Percentiles rank a stretch among this genome's conserved stretches.
phyloP scores from a whole-genome alignment of 2,888 invertebrate species.

The Icerya purchasi region DNA sequence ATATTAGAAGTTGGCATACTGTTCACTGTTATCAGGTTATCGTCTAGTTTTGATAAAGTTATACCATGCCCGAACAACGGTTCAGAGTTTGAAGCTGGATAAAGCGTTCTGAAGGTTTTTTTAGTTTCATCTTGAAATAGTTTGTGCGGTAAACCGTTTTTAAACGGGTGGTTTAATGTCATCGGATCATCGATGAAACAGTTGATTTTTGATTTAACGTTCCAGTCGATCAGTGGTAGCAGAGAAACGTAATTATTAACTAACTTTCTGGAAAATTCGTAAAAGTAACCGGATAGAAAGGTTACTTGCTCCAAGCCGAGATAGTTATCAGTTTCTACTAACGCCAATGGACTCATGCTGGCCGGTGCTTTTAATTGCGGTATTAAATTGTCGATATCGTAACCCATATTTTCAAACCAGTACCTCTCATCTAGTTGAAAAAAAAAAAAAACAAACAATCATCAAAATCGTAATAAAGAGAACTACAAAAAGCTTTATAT shows the following conservation, averaged over 20 bases:
- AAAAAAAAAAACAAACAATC: too few relatives aligned
- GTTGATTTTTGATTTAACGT: constrained; percentile 8
- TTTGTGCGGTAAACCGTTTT: constrained; percentile 12
- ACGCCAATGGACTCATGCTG: constrained; percentile 38
- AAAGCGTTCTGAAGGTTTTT: constrained; percentile 7
- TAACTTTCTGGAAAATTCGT: constrained; percentile 50
- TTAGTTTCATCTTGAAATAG: constrained; percentile 6
- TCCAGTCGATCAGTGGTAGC: constrained; percentile 15
- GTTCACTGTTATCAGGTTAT: constrained; percentile 53
- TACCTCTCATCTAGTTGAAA: constrained; percentile 70
- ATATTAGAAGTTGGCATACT: constrained; percentile 76
- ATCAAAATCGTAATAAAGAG: too few relatives aligned
- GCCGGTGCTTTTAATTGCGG: constrained; percentile 54
- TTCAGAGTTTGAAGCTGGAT: constrained; percentile 42
- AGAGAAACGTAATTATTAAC: constrained; percentile 35
- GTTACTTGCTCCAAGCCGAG: constrained; percentile 39
- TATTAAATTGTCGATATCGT: constrained; percentile 61
- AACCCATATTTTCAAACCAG: constrained; percentile 68
- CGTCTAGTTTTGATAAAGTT: constrained; percentile 54
- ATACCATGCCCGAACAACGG: constrained; percentile 67
- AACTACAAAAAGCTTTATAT: too few relatives aligned
- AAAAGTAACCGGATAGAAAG: constrained; percentile 59
- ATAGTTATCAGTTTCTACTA: constrained; percentile 16
- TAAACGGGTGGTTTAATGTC: constrained; percentile 13
- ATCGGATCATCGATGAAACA: constrained; percentile 8